Evolutionary conservation across 64 coral and sea anemone genomes (phyloP), one percentile per base, ranked within the genome.

Genomic region (Montipora cactus): DNA sequence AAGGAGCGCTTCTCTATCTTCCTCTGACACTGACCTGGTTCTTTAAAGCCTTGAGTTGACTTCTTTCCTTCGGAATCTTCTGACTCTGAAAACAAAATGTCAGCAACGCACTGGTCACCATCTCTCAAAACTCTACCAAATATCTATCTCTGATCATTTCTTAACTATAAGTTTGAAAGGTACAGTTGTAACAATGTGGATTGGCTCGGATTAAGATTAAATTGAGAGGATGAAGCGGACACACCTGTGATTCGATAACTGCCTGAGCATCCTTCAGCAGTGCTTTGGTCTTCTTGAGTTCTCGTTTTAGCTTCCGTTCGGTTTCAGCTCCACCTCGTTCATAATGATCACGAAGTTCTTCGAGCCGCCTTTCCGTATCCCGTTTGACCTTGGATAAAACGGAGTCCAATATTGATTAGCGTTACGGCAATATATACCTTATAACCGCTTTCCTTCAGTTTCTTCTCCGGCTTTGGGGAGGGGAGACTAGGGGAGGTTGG

Each of bases 261-360:
- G 88, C 68, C 44, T 99, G 97, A 47, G 97, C 97, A 72, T 99
- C 97, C 59, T 92, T 90, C 45, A 99, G 50, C n/a, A 99, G 89
- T 21, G 97, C 97, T 94, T 99, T 99, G 13, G 97, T 96, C 67
- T 91, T 95, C 80, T 99, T 99, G 13, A 99, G 84, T 44, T 99
- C 97, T 88, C 95, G 92, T 53, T 89, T 94, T 4, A 96, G 81
- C 68, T 91, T 90, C 68, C 92, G 88, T 59, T 94, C 97, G 9
- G 86, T 98, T 57, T 98, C 94, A 0, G 91, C 94, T 67, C 96
- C 49, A 76, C 92, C 89, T 12, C 75, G 97, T 86, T 94, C 97
- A 50, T 74, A 91, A 19, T 89, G 87, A 47, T 96, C 91, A 77
- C 97, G 97, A 13, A 99, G 81, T 67, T 99, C 97, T 49, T 95